phyloP scores from a whole-genome alignment of 2,888 invertebrate genomes.

The Cynaeus angustus region DNA sequence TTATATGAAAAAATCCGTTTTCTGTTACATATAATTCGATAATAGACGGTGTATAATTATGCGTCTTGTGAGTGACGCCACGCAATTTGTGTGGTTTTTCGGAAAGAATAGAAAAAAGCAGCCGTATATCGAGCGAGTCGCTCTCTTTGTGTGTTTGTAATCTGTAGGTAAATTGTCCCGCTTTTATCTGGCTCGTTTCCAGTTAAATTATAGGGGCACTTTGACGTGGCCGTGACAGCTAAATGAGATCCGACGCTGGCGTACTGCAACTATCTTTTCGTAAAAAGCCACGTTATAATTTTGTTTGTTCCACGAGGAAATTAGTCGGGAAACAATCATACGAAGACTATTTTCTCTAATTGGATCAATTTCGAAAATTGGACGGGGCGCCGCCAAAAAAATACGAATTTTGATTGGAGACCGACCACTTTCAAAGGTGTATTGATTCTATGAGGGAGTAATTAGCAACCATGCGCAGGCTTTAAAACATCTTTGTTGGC shows the following conservation, averaged over 20 bases:
- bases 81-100: slow-evolving; percentile 55
- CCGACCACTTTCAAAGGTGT: no score
- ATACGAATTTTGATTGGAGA: no score
- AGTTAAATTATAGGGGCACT: slow-evolving; percentile 69
- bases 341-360: slow-evolving; percentile 54
- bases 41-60: slow-evolving; percentile 49
- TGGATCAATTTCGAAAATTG: slow-evolving; percentile 56
- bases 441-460: no score
- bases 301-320: slow-evolving; percentile 60
- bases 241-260: slow-evolving; percentile 64
- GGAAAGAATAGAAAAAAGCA: slow-evolving; percentile 60
- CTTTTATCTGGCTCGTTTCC: slow-evolving; percentile 65
- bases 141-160: slow-evolving; percentile 65
- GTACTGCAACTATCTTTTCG: slow-evolving; percentile 37
- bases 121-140: slow-evolving; percentile 57
- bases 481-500: no score
- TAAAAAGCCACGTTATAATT: slow-evolving; percentile 57
- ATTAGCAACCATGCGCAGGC: no score
- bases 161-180: slow-evolving; percentile 67
- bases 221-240: slow-evolving; percentile 69
- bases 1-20: slow-evolving; percentile 43
- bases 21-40: slow-evolving; percentile 55
- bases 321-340: slow-evolving; percentile 57
- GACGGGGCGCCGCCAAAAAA: slow-evolving; percentile 36
- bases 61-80: slow-evolving; percentile 38